Evolutionary conservation across 2,797 vertebrate species (phyloP), one percentile per base, ranked within the genome.

Genomic region (Denticeps clupeoides): DNA sequence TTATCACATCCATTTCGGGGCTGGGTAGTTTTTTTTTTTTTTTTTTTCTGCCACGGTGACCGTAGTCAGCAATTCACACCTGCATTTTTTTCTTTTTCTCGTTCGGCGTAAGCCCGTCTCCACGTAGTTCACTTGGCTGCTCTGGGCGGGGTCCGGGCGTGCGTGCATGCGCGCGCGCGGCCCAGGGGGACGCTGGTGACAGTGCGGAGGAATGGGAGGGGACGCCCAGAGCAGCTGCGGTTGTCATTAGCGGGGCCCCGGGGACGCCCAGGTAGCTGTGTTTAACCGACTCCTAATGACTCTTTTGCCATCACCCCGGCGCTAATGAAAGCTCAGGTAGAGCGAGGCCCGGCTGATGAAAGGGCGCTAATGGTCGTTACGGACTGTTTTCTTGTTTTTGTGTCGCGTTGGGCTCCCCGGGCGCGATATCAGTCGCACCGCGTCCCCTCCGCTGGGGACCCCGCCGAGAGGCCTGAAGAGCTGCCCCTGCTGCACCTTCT

Each of bases 361-460:
- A 50, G 52, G 59, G 47, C 43, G 27, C 32, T 56, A 15, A 59
- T 54, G 53, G 27, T 56, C 56, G 47, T 62, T 63, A 41, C 45
- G 44, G 51, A 52, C 72, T 70, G 50, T 58, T 79, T 79, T 73
- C 56, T 58, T 63, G 56, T 72, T 57, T 64, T 60, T 7, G 41
- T 45, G 59, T 59, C 24, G 9, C 40, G n/a, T 45, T n/a, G 4
- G 40, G 12, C 40, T 63, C 57, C 57, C 57, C 8, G 1, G 47
- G 43, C 4, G 22, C 41, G 18, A 24, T 16, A 4, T 44, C 60
- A 47, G 47, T 45, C 53, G 48, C 40, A 46, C 43, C 25, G 21
- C 32, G 25, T 48, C 51, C n/a, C n/a, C n/a, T n/a, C n/a, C n/a
- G n/a, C n/a, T n/a, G n/a, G n/a, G n/a, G n/a, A n/a, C n/a, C n/a